phyloP scores from a whole-genome alignment of 2,888 invertebrate species.

The Dioctria linearis region DNA sequence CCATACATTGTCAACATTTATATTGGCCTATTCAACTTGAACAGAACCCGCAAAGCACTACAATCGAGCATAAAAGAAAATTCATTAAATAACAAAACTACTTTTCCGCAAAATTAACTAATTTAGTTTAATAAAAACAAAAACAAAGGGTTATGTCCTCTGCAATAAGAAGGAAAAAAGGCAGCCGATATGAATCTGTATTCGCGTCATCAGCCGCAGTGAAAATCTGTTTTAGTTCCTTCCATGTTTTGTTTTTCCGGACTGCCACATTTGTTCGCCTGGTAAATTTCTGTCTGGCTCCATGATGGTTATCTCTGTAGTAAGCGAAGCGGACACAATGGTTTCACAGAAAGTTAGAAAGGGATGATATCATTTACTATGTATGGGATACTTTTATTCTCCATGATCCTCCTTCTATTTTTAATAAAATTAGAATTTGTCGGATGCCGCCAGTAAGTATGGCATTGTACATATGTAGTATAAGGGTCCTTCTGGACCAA shows the following conservation, averaged over 20 bases:
- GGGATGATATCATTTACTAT: background rate
- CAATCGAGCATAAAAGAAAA: background rate
- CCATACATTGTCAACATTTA: too few relatives aligned
- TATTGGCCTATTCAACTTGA: too few relatives aligned
- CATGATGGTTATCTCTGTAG: slow-evolving; percentile 43
- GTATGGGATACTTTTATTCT: background rate
- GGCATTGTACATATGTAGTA: too few relatives aligned
- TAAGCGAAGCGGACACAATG: slow-evolving; percentile 46
- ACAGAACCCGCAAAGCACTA: background rate
- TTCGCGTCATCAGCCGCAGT: slow-evolving; percentile 34
- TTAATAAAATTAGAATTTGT: slow-evolving; percentile 42
- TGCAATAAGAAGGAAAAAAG: background rate
- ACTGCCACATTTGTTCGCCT: slow-evolving; percentile 38
- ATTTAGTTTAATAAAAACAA: slow-evolving; percentile 23
- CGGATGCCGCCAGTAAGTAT: too few relatives aligned
- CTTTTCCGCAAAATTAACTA: slow-evolving; percentile 50
- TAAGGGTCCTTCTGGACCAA: background rate
- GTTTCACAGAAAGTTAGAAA: slow-evolving; percentile 19
- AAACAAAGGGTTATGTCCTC: slow-evolving; percentile 36
- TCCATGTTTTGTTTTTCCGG: slow-evolving; percentile 46
- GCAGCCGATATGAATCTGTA: slow-evolving; percentile 39
- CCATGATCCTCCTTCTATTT: slow-evolving; percentile 20
- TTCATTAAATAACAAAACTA: slow-evolving; percentile 42
- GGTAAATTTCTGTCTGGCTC: slow-evolving; percentile 47
- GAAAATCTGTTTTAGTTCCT: slow-evolving; percentile 1